A percentile compares a stretch with the other conserved stretches of the same genome.
phyloP scores from a whole-genome alignment of 1,140 invertebrate species.

The Bombus pascuorum region DNA sequence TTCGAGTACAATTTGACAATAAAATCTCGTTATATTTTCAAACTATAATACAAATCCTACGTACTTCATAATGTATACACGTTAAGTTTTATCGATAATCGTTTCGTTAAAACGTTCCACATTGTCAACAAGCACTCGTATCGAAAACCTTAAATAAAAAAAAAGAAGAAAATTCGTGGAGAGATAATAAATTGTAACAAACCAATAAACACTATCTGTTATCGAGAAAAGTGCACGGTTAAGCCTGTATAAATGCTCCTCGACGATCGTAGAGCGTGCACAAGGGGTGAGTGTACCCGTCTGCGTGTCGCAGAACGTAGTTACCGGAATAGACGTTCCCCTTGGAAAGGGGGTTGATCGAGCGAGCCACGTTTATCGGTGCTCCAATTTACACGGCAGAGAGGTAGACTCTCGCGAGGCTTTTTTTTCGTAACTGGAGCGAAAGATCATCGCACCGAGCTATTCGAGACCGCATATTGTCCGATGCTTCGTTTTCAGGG shows the following conservation, averaged over 20 bases:
- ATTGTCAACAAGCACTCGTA: background rate
- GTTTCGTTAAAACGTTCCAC: background rate
- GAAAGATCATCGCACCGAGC: slow-evolving; percentile 12
- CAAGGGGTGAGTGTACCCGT: slow-evolving; percentile 17
- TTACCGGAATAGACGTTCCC: slow-evolving; percentile 33
- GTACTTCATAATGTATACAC: background rate
- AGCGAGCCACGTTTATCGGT: slow-evolving; percentile 34
- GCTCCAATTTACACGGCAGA: slow-evolving; percentile 38
- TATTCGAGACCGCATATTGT: background rate
- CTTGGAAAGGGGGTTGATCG: slow-evolving; percentile 35
- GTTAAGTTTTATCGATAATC: background rate
- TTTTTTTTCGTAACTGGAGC: slow-evolving; percentile 38
- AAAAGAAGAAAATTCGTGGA: background rate
- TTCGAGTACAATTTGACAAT: background rate
- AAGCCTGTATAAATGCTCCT: background rate
- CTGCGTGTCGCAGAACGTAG: slow-evolving; percentile 15
- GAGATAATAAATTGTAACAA: background rate
- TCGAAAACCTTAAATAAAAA: background rate
- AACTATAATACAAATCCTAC: background rate
- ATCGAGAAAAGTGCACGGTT: background rate
- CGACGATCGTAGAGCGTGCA: background rate
- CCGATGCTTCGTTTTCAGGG: background rate
- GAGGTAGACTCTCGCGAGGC: background rate
- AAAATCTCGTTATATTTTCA: background rate
- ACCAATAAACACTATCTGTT: background rate